Evolutionary conservation across 2,888 invertebrate species (phyloP), one percentile per base, ranked within the genome.

Genomic region (Pseudococcus viburni): DNA sequence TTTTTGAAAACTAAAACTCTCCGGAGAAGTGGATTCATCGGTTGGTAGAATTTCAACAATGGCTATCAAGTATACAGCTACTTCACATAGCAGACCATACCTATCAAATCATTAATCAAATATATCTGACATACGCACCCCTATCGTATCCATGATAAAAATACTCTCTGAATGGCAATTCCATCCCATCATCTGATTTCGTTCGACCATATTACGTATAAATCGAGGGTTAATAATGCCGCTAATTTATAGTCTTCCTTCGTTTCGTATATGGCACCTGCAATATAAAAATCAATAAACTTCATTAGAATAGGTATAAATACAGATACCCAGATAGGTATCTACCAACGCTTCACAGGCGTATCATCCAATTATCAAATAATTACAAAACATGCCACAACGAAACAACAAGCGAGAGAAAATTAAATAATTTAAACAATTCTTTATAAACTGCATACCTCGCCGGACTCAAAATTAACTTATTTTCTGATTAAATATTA

Each of bases 401-500:
- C 26, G 68, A 73, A 73, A 73, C n/a, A 51, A 46, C 46, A 2
- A 6, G 64, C 12, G 33, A 26, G 68, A 73, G 68, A 73, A 73
- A 73, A 73, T 73, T 73, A 73, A 73, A 73, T 73, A 73, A 73
- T 73, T 73, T 12, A 73, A 73, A 33, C 68, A 26, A 73, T 26
- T 12, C 68, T 26, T 26, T 33, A n/a, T 19, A 33, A 73, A 73
- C 68, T 26, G 33, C 33, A 73, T 73, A 33, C 64, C 68, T 12
- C 4, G 26, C 68, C 6, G 33, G 26, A 33, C 26, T 33, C 26
- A 33, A 73, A 73, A 73, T 73, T 73, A 33, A 73, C 68, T 73
- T 73, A 73, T 73, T 73, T 73, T 73, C 68, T 73, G 26, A 73
- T 73, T 73, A 73, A 73, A 73, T 73, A 73, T 73, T 73, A 73